Evolutionary conservation across 2,888 invertebrate genomes (phyloP), one percentile per base, ranked within the genome.

Genomic region (Ennomos quercinarius): DNA sequence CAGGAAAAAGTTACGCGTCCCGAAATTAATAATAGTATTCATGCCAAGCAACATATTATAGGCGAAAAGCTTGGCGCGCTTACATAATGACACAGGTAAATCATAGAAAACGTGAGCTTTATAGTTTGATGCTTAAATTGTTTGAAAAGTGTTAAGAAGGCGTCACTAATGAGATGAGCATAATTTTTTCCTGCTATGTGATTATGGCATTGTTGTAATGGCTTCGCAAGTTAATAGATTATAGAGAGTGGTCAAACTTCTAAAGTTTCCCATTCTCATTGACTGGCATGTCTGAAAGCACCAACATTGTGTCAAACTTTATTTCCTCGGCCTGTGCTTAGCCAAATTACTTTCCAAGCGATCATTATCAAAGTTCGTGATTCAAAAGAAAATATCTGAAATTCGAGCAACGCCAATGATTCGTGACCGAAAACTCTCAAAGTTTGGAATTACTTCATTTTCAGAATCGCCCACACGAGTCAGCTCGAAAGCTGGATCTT

Each of bases 391-490:
- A 70, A 74, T 70, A 70, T 64, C 56, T 53, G 64, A 62, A 70
- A 56, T 66, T 70, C 66, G 69, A 66, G 71, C 68, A 66, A 61
- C 68, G 61, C 67, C 76, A 77, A 77, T 80, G 73, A 77, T 68
- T 71, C 68, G 76, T 72, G 77, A 77, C 72, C 73, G 70, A 73
- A 71, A 68, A 71, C 68, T 64, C 57, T 57, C 34, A 60, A 67
- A 68, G 55, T 80, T 77, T 68, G 69, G 72, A 81, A 81, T 83
- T 78, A 80, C 79, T 83, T 79, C 74, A 79, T 82, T 78, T 81
- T 74, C 67, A 68, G 70, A 82, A 77, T 76, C 77, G 74, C 64
- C 70, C 62, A 67, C 68, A 70, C 71, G 46, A 62, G 46, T 51
- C 70, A 60, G 64, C 54, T 63, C 65, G 67, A 71, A 82, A 78